Percentiles rank a stretch among this genome's conserved stretches.
Evolutionary conservation across 2,113 vertebrate genomes (phyloP).

Genomic region (Crotalus helleri): DNA sequence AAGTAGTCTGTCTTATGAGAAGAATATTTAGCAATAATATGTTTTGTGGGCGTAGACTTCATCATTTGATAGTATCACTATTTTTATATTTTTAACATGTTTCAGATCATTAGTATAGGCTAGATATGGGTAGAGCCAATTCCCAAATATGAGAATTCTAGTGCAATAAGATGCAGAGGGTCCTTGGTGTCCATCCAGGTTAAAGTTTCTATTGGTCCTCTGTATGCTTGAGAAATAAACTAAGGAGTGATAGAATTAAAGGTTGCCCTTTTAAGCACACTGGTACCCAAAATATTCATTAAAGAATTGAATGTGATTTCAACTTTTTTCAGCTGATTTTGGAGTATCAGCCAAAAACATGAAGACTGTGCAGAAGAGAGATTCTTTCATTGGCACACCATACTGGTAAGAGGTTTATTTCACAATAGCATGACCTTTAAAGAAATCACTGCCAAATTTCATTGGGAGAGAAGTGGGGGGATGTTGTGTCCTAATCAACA

Average conservation of each 20-base stretch:
- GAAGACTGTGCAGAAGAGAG: conserved; percentile 91
- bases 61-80: not conserved
- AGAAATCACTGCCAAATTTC: not conserved
- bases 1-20: not conserved
- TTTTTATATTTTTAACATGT: not conserved
- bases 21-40: not conserved
- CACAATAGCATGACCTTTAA: not conserved
- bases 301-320: conserved; percentile 1
- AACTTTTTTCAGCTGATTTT: conserved; percentile 85
- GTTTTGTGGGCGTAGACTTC: not conserved
- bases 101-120: not conserved
- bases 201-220: not conserved
- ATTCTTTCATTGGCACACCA: conserved; percentile 94
- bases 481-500: not conserved
- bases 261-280: not conserved
- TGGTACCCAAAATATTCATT: not conserved
- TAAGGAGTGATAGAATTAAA: not conserved
- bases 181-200: not conserved
- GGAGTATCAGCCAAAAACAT: conserved; percentile 95
- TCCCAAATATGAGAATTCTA: not conserved
- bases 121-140: not conserved
- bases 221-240: not conserved
- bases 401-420: conserved; percentile 83
- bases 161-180: not conserved
- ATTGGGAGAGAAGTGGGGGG: not conserved